Evolutionary conservation across 2,113 vertebrate species (phyloP).

Genomic region (Ascaphus truei): DNA sequence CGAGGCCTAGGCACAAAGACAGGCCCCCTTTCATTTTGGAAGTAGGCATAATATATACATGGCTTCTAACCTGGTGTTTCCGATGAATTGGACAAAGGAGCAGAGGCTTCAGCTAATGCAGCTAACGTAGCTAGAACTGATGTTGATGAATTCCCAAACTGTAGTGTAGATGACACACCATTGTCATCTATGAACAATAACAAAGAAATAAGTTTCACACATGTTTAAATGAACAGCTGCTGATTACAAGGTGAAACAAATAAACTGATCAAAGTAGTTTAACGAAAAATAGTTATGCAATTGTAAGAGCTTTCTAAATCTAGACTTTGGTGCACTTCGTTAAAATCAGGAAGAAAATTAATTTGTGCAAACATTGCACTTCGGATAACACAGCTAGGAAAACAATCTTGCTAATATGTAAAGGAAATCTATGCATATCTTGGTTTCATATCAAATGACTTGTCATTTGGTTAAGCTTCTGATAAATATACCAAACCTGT

Average conservation of each 20-base stretch:
- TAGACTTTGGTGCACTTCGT: neutral
- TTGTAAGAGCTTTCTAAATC: too few species aligned
- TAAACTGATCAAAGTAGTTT: conserved; percentile 5
- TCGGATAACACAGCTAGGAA: too few species aligned
- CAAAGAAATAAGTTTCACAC: conserved; percentile 26
- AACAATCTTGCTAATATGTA: too few species aligned
- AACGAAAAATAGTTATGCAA: conserved; percentile 28
- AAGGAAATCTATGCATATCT: too few species aligned
- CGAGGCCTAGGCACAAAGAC: too few species aligned
- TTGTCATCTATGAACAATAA: conserved; percentile 63
- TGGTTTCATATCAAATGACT: too few species aligned
- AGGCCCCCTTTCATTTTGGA: too few species aligned
- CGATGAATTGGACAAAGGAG: conserved; percentile 75
- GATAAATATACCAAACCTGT: conserved; percentile 60
- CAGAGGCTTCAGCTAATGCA: conserved; percentile 81
- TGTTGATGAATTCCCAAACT: conserved; percentile 80
- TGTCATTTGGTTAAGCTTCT: conserved; percentile 35
- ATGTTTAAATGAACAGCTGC: too few species aligned
- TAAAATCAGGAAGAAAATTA: neutral
- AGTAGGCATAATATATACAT: too few species aligned
- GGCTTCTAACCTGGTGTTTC: conserved; percentile 82
- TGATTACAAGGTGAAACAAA: too few species aligned
- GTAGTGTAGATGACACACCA: conserved; percentile 71
- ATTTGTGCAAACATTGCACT: too few species aligned
- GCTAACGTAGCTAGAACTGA: conserved; percentile 81